Percentiles rank a stretch among this genome's conserved stretches.
Conservation (phyloP, 2,888 invertebrate species). For the Ormyrus rosae region DNA sequence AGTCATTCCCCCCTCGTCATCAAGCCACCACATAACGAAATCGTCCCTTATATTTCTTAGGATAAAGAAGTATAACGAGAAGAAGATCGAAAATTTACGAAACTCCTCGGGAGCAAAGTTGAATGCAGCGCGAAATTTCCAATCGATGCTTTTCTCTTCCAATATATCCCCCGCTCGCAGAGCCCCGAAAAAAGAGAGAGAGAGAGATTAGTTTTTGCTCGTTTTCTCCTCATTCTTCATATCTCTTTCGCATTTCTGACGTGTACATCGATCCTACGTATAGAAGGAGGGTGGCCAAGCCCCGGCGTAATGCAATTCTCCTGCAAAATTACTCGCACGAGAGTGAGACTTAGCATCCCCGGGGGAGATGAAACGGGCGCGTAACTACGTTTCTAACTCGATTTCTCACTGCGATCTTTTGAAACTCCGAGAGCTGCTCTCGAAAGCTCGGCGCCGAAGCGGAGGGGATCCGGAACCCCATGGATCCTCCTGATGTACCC, state of each 20-base stretch:
- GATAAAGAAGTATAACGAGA: slow-evolving; percentile 6
- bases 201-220: slow-evolving; percentile 52
- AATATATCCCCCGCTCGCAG: slow-evolving; percentile 32
- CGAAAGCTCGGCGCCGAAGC: neutral
- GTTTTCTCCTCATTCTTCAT: slow-evolving; percentile 47
- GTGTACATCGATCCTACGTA: slow-evolving; percentile 36
- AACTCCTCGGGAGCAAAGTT: neutral
- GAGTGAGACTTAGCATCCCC: slow-evolving; percentile 60
- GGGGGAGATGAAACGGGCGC: slow-evolving; percentile 64
- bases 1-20: neutral
- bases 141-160: slow-evolving; percentile 43
- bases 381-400: slow-evolving; percentile 68
- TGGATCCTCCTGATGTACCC: slow-evolving; percentile 14
- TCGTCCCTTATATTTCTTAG: slow-evolving; percentile 9
- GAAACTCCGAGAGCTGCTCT: slow-evolving; percentile 49
- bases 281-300: neutral
- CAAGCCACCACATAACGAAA: slow-evolving; percentile 36
- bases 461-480: slow-evolving; percentile 16
- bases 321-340: slow-evolving; percentile 64
- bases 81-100: slow-evolving; percentile 46
- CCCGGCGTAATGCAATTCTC: slow-evolving; percentile 65
- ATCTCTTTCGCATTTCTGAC: slow-evolving; percentile 35
- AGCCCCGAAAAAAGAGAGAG: slow-evolving; percentile 1
- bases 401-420: slow-evolving; percentile 66
- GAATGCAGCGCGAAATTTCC: slow-evolving; percentile 48